phyloP scores from a whole-genome alignment of 2,113 vertebrate genomes.

The Podarcis muralis region DNA sequence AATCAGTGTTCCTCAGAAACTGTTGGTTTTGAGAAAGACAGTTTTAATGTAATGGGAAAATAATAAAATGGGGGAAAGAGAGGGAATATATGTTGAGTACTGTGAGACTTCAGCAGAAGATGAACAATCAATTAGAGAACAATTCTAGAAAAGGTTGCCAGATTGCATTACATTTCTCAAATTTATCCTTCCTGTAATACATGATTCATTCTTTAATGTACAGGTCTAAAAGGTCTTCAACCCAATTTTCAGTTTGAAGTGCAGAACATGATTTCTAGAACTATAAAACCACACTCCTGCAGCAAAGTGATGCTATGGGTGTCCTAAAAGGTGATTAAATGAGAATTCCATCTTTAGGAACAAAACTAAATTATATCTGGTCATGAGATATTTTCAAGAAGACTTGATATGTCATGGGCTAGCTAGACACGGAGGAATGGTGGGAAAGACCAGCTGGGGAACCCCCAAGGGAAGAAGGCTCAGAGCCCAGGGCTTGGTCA shows the following conservation, averaged over 20 bases:
- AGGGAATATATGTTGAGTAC: background rate
- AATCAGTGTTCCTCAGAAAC: background rate
- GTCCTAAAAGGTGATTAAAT: background rate
- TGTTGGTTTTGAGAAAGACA: background rate
- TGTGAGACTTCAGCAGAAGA: background rate
- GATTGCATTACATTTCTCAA: background rate
- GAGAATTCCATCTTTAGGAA: background rate
- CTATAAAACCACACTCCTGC: background rate
- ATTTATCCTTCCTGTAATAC: background rate
- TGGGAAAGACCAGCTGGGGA: too few species aligned
- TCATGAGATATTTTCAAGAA: background rate
- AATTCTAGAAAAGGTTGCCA: background rate
- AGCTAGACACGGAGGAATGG: too few species aligned
- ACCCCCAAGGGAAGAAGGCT: too few species aligned
- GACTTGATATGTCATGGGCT: background rate
- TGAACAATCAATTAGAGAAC: background rate
- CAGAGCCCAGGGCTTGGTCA: too few species aligned
- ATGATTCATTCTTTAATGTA: background rate
- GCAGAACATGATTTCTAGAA: background rate
- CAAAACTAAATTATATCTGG: background rate
- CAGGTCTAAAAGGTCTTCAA: slow-evolving; percentile 2
- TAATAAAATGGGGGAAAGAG: background rate
- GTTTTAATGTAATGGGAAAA: background rate
- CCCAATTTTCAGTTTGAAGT: background rate
- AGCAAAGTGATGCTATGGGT: background rate